These are phyloP conservation scores for Hololepta plana DNA, from an alignment of 2,888 invertebrate genomes.

Conservation along the genomic window DNA sequence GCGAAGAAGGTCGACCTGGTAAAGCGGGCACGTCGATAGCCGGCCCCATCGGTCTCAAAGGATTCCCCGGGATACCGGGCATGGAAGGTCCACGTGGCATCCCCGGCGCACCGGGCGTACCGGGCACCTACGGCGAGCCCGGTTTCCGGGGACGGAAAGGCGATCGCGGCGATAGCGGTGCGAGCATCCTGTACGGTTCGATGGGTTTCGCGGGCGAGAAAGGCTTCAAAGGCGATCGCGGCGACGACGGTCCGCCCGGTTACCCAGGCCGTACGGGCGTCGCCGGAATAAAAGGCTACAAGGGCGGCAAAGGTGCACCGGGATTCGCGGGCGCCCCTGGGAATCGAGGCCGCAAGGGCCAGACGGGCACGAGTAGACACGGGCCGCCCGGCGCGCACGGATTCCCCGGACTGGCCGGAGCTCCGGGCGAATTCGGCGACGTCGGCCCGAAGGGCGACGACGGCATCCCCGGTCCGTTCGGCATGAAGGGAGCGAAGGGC, in stretches of 20 bases:
- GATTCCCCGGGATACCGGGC: conserved; percentile 46
- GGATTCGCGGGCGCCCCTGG: conserved; percentile 27
- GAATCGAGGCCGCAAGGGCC: conserved; percentile 20
- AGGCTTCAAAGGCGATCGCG: conserved; percentile 24
- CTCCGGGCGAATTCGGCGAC: conserved; percentile 21
- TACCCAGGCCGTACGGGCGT: conserved; percentile 19
- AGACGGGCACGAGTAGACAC: conserved; percentile 17
- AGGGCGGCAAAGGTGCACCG: conserved; percentile 25
- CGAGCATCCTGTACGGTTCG: conserved; percentile 31
- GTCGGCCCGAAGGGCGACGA: conserved; percentile 19
- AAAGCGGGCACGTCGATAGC: conserved; percentile 19
- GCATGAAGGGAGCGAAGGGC: conserved; percentile 28
- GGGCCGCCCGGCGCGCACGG: conserved; percentile 24
- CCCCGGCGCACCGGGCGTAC: conserved; percentile 18
- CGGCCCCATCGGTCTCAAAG: conserved; percentile 46
- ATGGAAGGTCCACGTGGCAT: conserved; percentile 44
- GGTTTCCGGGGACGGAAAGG: conserved; percentile 29
- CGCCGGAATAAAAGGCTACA: conserved; percentile 20
- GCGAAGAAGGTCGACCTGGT: conserved; percentile 27
- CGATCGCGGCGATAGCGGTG: conserved; percentile 35
- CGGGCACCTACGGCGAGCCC: conserved; percentile 17
- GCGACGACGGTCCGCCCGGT: conserved; percentile 25
- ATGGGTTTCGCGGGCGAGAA: conserved; percentile 24
- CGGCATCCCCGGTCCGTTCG: conserved; percentile 18
- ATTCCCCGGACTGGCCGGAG: conserved; percentile 20